Percentiles rank a stretch among this genome's conserved stretches.
Conservation (phyloP, 2,888 invertebrate species). For the Camptogramma bilineatum region DNA sequence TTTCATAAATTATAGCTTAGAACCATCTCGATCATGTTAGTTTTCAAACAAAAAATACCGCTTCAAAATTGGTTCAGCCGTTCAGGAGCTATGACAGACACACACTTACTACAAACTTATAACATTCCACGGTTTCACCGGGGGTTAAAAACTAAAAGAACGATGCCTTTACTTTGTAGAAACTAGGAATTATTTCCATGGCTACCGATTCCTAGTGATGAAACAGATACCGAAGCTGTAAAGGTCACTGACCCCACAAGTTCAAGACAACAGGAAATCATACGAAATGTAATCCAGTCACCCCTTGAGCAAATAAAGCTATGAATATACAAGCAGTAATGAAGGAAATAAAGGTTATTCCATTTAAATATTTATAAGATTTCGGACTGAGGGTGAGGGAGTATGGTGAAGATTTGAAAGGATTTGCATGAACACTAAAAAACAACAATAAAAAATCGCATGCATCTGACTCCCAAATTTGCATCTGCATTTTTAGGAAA, state of each 20-base stretch:
- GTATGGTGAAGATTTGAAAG: conserved; percentile 17
- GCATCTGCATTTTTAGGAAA: no score
- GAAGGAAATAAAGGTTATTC: conserved; percentile 45
- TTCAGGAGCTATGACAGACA: no score
- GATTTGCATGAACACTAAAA: conserved; percentile 1
- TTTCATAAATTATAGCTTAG: no score
- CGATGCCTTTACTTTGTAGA: no score
- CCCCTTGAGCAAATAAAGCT: conserved; percentile 36
- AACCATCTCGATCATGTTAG: no score
- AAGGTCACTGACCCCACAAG: conserved; percentile 27
- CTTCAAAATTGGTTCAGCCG: no score
- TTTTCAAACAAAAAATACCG: no score
- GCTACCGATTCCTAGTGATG: background rate
- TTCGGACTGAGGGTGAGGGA: conserved; percentile 29
- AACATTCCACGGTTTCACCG: no score
- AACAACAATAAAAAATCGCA: background rate
- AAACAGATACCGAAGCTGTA: background rate
- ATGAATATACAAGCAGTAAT: conserved; percentile 41
- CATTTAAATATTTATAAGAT: conserved; percentile 45
- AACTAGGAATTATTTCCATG: background rate
- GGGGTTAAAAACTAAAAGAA: no score
- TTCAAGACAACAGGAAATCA: conserved; percentile 28
- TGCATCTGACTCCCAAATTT: background rate
- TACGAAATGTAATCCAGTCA: conserved; percentile 24
- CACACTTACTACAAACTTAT: no score